phyloP scores from a whole-genome alignment of 2,888 invertebrate species.

The Drosophila macrospina region DNA sequence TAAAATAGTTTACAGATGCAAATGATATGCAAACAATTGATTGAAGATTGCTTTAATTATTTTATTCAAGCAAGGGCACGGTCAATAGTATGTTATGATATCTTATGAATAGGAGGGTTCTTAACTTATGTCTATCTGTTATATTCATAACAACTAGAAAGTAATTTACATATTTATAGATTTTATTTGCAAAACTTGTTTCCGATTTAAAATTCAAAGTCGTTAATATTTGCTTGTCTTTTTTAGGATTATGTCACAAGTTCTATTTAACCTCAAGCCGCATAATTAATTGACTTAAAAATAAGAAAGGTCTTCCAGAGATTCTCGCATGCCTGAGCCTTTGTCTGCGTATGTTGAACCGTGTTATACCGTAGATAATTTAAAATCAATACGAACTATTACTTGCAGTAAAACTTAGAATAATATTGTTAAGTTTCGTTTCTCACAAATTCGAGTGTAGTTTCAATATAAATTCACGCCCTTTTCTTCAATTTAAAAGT shows the following conservation, averaged over 20 bases:
- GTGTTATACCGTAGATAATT: neutral
- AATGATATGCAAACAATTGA: constrained; percentile 4
- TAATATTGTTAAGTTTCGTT: too few relatives aligned
- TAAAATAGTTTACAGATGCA: constrained; percentile 27
- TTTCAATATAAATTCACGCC: neutral
- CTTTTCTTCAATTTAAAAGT: neutral
- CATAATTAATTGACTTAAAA: constrained; percentile 21
- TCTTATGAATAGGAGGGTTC: neutral
- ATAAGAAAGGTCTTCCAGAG: constrained; percentile 10
- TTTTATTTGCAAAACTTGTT: constrained; percentile 36
- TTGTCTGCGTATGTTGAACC: constrained; percentile 21
- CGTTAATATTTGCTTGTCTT: constrained; percentile 4
- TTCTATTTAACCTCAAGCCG: constrained; percentile 39
- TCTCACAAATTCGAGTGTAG: too few relatives aligned
- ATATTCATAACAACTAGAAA: constrained; percentile 23
- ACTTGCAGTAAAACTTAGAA: too few relatives aligned
- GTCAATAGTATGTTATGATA: neutral
- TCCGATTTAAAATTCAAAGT: constrained; percentile 14
- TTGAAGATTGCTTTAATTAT: neutral
- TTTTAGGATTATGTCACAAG: constrained; percentile 49
- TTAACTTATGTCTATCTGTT: neutral
- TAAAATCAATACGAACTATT: too few relatives aligned
- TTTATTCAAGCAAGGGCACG: constrained; percentile 23
- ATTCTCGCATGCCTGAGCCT: constrained; percentile 6
- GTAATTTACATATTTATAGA: constrained; percentile 35